A percentile compares a stretch with the other conserved stretches of the same genome.
phyloP scores from a whole-genome alignment of 2,888 invertebrate genomes.

The Orchestes rusci region DNA sequence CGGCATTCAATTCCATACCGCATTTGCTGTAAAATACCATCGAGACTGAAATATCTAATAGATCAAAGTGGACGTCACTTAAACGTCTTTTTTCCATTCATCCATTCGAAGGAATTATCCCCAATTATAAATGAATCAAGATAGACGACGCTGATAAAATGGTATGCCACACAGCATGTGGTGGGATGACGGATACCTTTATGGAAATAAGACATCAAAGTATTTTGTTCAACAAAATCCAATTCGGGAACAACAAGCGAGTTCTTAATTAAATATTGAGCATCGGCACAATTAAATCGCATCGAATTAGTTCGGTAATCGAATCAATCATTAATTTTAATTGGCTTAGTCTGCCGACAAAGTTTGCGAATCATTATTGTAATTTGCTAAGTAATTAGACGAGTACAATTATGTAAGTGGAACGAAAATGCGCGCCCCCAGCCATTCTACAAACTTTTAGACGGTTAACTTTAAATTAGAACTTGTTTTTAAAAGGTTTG shows the following conservation, averaged over 20 bases:
- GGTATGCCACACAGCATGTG: conserved; percentile 20
- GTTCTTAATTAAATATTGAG: conserved; percentile 16
- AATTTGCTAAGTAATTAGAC: conserved; percentile 35
- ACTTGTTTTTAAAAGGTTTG: conserved; percentile 19
- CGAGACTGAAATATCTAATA: not conserved
- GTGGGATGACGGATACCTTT: conserved; percentile 14
- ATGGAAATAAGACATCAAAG: conserved; percentile 17
- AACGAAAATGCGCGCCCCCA: conserved; percentile 14
- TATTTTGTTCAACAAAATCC: not conserved
- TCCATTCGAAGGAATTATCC: conserved; percentile 32
- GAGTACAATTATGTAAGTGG: conserved; percentile 21
- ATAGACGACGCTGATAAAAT: conserved; percentile 24
- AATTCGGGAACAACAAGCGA: not conserved
- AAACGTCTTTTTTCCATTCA: conserved; percentile 7
- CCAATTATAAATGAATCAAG: conserved; percentile 38
- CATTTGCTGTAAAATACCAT: not conserved
- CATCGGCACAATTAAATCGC: conserved; percentile 30
- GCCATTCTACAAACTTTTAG: conserved; percentile 15
- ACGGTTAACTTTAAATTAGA: conserved; percentile 18
- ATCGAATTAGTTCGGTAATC: conserved; percentile 34
- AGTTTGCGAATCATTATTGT: conserved; percentile 34
- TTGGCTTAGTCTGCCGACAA: conserved; percentile 34
- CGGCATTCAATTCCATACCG: not conserved
- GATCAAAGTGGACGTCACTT: not conserved
- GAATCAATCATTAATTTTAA: conserved; percentile 38